These are phyloP conservation scores for Limenitis arthemis DNA, from an alignment of 2,888 invertebrate species.

Conservation along the genomic window DNA sequence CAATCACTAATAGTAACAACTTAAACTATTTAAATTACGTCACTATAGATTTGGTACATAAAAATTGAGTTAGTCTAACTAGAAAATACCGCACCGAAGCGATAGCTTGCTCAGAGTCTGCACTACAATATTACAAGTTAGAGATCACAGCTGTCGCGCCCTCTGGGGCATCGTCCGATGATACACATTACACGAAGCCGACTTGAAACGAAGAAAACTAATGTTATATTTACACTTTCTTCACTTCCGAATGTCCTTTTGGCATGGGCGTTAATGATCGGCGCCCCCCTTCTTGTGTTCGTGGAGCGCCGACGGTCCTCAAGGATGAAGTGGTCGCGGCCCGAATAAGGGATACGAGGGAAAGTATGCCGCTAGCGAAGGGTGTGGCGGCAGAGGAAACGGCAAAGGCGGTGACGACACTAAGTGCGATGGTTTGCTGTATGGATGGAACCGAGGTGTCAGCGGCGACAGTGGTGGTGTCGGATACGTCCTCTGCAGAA, in stretches of 20 bases:
- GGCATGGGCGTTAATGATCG: slow-evolving; percentile 66
- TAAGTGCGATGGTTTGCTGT: slow-evolving; percentile 85
- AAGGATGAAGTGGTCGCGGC: slow-evolving; percentile 77
- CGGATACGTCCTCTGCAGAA: slow-evolving; percentile 89
- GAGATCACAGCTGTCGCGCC: slow-evolving; percentile 69
- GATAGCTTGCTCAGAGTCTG: slow-evolving; percentile 40
- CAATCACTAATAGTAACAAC: slow-evolving; percentile 65
- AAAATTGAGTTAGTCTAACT: slow-evolving; percentile 67
- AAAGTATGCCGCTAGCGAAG: slow-evolving; percentile 87
- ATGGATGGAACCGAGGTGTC: slow-evolving; percentile 88
- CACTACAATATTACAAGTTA: slow-evolving; percentile 64
- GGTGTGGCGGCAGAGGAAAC: slow-evolving; percentile 79
- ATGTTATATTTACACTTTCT: slow-evolving; percentile 59
- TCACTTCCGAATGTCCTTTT: slow-evolving; percentile 58
- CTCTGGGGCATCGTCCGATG: slow-evolving; percentile 53
- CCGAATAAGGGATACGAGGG: slow-evolving; percentile 92
- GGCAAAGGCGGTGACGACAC: slow-evolving; percentile 78
- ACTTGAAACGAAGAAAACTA: slow-evolving; percentile 56
- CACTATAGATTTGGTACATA: slow-evolving; percentile 69
- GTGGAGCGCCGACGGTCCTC: slow-evolving; percentile 84
- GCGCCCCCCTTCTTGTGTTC: slow-evolving; percentile 75
- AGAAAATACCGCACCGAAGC: slow-evolving; percentile 53
- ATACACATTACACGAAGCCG: slow-evolving; percentile 49
- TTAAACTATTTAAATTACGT: slow-evolving; percentile 62
- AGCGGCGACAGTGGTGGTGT: slow-evolving; percentile 92